Evolutionary conservation across 2,888 invertebrate species (phyloP).

Genomic region (Dynastes grantii): DNA sequence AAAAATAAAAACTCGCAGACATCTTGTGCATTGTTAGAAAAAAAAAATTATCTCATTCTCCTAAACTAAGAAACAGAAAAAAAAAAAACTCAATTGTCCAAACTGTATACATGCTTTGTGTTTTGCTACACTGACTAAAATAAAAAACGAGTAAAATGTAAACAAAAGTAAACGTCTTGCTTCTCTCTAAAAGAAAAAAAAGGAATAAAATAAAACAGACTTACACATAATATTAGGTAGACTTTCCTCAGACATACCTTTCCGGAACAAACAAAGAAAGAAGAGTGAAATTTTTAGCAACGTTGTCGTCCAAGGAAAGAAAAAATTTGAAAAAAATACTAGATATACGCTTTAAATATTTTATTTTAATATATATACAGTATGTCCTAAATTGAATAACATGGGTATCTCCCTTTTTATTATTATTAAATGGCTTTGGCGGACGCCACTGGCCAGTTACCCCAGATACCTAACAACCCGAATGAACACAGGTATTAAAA

Average conservation of each 20-base stretch:
- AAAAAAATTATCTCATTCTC: too few relatives aligned
- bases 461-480: too few relatives aligned
- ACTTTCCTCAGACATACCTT: conserved; percentile 69
- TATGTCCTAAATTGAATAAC: too few relatives aligned
- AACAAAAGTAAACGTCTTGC: conserved; percentile 29
- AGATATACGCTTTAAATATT: background rate
- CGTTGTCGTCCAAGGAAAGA: background rate
- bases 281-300: conserved; percentile 49
- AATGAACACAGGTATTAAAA: too few relatives aligned
- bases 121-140: background rate
- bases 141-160: conserved; percentile 12
- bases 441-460: too few relatives aligned
- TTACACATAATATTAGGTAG: conserved; percentile 68
- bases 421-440: too few relatives aligned
- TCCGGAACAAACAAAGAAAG: conserved; percentile 52
- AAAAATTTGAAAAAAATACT: conserved; percentile 13
- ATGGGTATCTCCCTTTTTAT: too few relatives aligned
- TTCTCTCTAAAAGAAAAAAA: conserved; percentile 21
- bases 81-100: conserved; percentile 19
- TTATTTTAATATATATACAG: background rate
- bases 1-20: too few relatives aligned
- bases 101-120: conserved; percentile 16
- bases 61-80: too few relatives aligned
- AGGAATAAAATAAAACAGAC: conserved; percentile 59
- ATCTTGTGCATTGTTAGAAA: too few relatives aligned